These are phyloP conservation scores for Phortica okadai DNA, from an alignment of 2,888 invertebrate species.

Conservation along the genomic window DNA sequence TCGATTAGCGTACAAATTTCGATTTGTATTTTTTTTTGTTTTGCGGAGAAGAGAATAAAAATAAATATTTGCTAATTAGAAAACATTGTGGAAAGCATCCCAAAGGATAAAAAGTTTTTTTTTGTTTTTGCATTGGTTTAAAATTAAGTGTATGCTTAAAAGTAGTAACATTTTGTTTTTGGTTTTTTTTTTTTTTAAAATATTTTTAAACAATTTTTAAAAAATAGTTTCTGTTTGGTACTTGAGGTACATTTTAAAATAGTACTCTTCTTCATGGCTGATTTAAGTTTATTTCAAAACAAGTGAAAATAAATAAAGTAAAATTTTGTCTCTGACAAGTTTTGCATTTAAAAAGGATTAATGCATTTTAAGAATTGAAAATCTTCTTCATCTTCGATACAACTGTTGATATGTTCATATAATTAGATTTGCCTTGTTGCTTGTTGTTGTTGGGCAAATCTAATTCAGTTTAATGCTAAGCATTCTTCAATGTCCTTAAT, in stretches of 20 bases:
- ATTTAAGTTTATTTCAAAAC: too few species aligned
- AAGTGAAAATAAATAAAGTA: slow-evolving; percentile 38
- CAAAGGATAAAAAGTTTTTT: slow-evolving; percentile 44
- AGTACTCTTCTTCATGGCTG: too few species aligned
- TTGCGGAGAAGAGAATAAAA: slow-evolving; percentile 74
- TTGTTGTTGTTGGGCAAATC: too few species aligned
- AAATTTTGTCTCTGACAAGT: slow-evolving; percentile 32
- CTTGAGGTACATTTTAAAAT: too few species aligned
- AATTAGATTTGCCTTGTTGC: too few species aligned
- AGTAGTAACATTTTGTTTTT: neutral
- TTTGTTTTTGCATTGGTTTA: slow-evolving; percentile 20
- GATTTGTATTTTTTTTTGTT: slow-evolving; percentile 48
- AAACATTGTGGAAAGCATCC: slow-evolving; percentile 26
- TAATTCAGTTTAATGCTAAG: too few species aligned
- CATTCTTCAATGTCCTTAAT: too few species aligned
- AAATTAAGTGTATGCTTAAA: slow-evolving; percentile 34
- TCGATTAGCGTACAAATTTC: slow-evolving; percentile 23
- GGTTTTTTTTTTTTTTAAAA: neutral
- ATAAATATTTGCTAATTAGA: slow-evolving; percentile 73
- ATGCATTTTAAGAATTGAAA: slow-evolving; percentile 63
- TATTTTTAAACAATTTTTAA: neutral
- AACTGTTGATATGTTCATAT: too few species aligned
- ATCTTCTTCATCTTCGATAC: slow-evolving; percentile 42
- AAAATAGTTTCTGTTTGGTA: neutral
- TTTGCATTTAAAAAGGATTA: slow-evolving; percentile 67